Percentiles rank a stretch among this genome's conserved stretches.
Evolutionary conservation across 2,888 invertebrate species (phyloP).

Genomic region (Craniophora ligustri): DNA sequence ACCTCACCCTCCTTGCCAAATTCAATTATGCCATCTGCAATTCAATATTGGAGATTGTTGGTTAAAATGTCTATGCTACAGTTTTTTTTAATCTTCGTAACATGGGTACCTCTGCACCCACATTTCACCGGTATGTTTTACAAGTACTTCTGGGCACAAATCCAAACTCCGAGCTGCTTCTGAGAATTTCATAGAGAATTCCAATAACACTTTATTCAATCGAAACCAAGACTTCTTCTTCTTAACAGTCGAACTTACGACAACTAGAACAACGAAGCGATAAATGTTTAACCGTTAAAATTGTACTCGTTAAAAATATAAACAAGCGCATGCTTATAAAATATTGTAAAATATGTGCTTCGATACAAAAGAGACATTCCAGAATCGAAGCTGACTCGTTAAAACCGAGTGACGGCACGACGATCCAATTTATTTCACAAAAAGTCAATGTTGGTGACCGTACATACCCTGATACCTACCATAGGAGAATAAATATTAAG

Average conservation of each 20-base stretch:
- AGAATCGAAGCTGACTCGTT: conserved; percentile 5
- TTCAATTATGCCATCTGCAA: conserved; percentile 89
- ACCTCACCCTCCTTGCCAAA: conserved; percentile 90
- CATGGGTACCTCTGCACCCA: background rate
- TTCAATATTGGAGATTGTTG: conserved; percentile 21
- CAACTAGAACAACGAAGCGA: too few relatives aligned
- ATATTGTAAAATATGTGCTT: background rate
- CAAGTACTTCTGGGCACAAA: too few relatives aligned
- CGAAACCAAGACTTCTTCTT: too few relatives aligned
- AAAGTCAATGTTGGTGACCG: background rate
- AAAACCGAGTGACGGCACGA: conserved; percentile 1
- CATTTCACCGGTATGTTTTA: too few relatives aligned
- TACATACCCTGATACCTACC: too few relatives aligned
- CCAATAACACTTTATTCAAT: too few relatives aligned
- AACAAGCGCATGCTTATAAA: background rate
- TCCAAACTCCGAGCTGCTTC: too few relatives aligned
- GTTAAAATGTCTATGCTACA: background rate
- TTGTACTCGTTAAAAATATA: background rate
- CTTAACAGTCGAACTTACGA: too few relatives aligned
- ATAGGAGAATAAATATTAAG: too few relatives aligned
- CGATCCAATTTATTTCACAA: conserved; percentile 14
- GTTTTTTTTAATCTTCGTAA: background rate
- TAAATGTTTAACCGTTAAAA: too few relatives aligned
- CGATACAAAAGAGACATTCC: background rate
- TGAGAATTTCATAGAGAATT: too few relatives aligned